A percentile compares a stretch with the other conserved stretches of the same genome.
These are phyloP conservation scores for Periphyllus acericola DNA, from an alignment of 2,888 invertebrate species.

Conservation along the genomic window DNA sequence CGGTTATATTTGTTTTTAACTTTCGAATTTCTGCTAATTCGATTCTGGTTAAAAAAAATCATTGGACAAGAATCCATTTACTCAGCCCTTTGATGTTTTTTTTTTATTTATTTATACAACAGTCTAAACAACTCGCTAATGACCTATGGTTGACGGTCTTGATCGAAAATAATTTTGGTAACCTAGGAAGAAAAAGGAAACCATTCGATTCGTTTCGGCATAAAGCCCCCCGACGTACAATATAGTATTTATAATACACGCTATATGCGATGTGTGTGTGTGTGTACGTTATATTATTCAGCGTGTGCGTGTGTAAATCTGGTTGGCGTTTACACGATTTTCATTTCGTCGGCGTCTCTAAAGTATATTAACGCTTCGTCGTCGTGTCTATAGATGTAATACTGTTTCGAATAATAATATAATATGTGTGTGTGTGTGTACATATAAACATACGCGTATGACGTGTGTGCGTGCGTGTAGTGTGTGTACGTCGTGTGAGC, in stretches of 20 bases:
- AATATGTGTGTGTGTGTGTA: neutral
- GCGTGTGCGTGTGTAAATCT: slow-evolving; percentile 3
- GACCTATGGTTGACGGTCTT: slow-evolving; percentile 11
- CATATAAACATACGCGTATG: too few species aligned
- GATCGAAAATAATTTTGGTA: neutral
- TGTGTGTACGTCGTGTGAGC: neutral
- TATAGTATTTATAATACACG: neutral
- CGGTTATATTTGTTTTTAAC: slow-evolving; percentile 48
- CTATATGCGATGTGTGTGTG: neutral
- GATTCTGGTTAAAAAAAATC: slow-evolving; percentile 19
- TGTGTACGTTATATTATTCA: neutral
- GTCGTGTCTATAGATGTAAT: slow-evolving; percentile 21
- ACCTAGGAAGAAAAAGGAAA: neutral
- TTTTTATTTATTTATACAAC: slow-evolving; percentile 47
- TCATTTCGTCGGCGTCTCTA: neutral
- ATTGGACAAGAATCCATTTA: slow-evolving; percentile 38
- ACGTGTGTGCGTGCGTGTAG: neutral
- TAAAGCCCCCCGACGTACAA: neutral
- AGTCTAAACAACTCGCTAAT: slow-evolving; percentile 34
- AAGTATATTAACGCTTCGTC: neutral
- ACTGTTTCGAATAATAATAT: neutral
- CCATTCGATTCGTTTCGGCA: neutral
- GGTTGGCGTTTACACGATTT: slow-evolving; percentile 40
- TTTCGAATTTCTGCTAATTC: slow-evolving; percentile 47
- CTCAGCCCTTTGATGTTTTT: slow-evolving; percentile 45